These are phyloP conservation scores for Drosophila macrospina DNA, from an alignment of 2,888 invertebrate genomes.

Conservation along the genomic window DNA sequence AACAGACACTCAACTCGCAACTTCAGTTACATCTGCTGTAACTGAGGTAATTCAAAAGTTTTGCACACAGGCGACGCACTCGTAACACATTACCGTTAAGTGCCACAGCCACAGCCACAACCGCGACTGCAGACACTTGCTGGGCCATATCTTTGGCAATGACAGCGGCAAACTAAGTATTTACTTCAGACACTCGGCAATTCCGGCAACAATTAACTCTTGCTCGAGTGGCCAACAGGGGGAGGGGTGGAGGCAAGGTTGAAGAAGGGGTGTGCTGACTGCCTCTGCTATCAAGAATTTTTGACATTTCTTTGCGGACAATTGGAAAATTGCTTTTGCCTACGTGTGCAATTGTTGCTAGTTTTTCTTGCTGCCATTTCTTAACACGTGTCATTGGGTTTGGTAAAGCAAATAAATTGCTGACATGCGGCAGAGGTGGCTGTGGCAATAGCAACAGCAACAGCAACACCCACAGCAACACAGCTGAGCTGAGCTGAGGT, in stretches of 20 bases:
- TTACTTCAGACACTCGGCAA: slow-evolving; percentile 62
- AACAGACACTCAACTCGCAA: slow-evolving; percentile 42
- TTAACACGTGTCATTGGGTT: slow-evolving; percentile 77
- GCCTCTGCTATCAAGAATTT: slow-evolving; percentile 54
- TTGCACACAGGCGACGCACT: slow-evolving; percentile 60
- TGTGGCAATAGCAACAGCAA: too few species aligned
- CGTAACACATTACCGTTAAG: slow-evolving; percentile 69
- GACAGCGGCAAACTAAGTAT: slow-evolving; percentile 64
- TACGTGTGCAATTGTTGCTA: slow-evolving; percentile 75
- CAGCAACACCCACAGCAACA: too few species aligned
- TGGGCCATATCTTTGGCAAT: slow-evolving; percentile 65
- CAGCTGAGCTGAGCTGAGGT: background rate
- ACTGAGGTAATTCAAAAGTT: slow-evolving; percentile 82
- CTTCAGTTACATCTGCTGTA: slow-evolving; percentile 27
- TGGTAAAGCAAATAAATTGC: slow-evolving; percentile 71
- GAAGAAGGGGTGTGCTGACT: background rate
- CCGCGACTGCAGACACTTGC: slow-evolving; percentile 17
- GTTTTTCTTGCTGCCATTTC: slow-evolving; percentile 55
- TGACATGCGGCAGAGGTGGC: slow-evolving; percentile 69
- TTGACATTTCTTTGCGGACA: slow-evolving; percentile 72
- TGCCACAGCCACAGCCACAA: slow-evolving; percentile 40
- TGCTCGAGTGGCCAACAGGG: slow-evolving; percentile 7
- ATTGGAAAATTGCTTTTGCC: slow-evolving; percentile 79
- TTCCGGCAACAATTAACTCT: slow-evolving; percentile 72
- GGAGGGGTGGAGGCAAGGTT: background rate